Percentiles rank a stretch among this genome's conserved stretches.
Evolutionary conservation across 2,797 vertebrate genomes (phyloP).

Genomic region (Enteromius mattozi): DNA sequence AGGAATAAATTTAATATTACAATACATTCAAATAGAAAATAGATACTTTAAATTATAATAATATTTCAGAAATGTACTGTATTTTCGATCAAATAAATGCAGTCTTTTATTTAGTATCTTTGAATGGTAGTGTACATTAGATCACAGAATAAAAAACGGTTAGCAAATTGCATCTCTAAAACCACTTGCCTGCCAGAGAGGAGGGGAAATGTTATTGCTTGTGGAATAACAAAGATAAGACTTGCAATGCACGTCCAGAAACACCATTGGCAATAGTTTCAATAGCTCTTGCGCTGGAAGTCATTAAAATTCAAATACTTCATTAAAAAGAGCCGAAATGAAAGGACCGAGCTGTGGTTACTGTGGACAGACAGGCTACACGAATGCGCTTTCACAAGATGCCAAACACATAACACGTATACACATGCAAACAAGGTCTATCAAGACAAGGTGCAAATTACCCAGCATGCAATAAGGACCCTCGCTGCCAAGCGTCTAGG

Average conservation of each 20-base stretch:
- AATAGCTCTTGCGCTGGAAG: neutral
- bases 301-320: constrained; percentile 18
- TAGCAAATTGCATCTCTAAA: neutral
- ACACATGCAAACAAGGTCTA: neutral
- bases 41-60: neutral
- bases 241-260: neutral
- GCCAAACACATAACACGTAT: neutral
- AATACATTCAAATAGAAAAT: neutral
- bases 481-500: neutral
- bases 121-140: neutral
- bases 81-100: neutral
- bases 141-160: neutral
- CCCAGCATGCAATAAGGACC: constrained; percentile 12
- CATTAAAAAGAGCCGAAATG: constrained; percentile 4
- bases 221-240: constrained; percentile 7
- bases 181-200: neutral
- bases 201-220: neutral
- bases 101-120: neutral
- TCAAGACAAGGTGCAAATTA: constrained; percentile 37
- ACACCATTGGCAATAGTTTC: neutral
- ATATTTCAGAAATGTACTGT: neutral
- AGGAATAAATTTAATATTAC: neutral
- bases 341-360: neutral
- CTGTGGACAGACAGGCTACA: neutral
- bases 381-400: neutral